Conservation (phyloP, 2,113 vertebrate genomes). For the Ptychochromis oligacanthus region DNA sequence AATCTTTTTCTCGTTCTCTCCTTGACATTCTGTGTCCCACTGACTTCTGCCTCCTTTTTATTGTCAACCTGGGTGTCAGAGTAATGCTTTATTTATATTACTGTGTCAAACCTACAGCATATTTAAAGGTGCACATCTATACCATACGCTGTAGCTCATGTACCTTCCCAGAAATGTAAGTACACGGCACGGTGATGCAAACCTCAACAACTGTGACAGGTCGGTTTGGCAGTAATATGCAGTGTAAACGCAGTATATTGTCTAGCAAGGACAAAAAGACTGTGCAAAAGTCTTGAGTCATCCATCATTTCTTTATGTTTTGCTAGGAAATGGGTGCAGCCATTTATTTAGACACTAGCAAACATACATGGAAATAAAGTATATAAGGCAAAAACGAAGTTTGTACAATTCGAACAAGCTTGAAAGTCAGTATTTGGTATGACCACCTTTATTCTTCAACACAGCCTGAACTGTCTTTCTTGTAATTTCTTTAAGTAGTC, state of each 20-base stretch:
- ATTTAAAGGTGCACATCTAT: neutral
- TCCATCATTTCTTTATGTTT: neutral
- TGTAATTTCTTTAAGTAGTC: too few relatives aligned
- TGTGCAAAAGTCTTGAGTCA: neutral
- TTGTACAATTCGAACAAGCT: too few relatives aligned
- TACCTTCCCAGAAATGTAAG: neutral
- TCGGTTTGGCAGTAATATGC: neutral
- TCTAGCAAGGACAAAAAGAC: neutral
- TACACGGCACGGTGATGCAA: neutral
- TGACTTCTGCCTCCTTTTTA: neutral
- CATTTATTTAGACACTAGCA: neutral
- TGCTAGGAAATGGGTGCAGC: neutral
- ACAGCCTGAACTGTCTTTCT: too few relatives aligned
- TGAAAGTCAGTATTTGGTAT: too few relatives aligned
- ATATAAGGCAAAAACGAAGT: too few relatives aligned
- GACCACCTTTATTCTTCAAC: too few relatives aligned
- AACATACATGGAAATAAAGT: too few relatives aligned
- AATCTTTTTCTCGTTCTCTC: neutral
- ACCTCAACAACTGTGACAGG: neutral
- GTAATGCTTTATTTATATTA: neutral
- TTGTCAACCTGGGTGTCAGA: neutral
- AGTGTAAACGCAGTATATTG: neutral
- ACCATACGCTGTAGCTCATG: neutral
- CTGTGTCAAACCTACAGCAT: neutral
- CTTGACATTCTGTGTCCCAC: neutral